Percentiles rank a stretch among this genome's conserved stretches.
Conservation (phyloP, 1,140 invertebrate species). For the Brachionus paranguensis region DNA sequence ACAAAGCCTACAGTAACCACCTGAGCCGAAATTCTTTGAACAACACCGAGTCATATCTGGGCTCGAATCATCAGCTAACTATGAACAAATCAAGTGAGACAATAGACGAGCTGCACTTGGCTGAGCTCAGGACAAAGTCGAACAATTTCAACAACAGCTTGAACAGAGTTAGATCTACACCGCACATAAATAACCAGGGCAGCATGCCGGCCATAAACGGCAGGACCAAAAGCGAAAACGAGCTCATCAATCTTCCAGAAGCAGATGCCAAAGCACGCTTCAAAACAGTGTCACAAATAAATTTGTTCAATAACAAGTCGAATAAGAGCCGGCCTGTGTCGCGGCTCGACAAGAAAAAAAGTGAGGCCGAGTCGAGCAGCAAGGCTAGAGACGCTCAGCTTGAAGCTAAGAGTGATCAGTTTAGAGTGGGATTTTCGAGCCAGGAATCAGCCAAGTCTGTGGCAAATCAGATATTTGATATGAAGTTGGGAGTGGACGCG, state of each 20-base stretch:
- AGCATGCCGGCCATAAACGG: background rate
- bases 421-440: background rate
- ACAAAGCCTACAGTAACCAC: background rate
- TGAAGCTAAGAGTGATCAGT: background rate
- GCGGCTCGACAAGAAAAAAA: background rate
- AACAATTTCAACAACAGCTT: background rate
- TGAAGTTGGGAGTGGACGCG: background rate
- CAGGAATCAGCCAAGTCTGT: background rate
- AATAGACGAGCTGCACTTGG: conserved; percentile 15
- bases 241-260: background rate
- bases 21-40: conserved; percentile 29
- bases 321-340: background rate
- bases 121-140: background rate
- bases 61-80: background rate
- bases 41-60: background rate
- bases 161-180: background rate
- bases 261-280: background rate
- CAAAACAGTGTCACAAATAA: conserved; percentile 11
- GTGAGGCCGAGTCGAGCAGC: background rate
- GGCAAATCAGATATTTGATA: background rate
- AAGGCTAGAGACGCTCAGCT: background rate
- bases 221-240: conserved; percentile 23
- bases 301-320: background rate
- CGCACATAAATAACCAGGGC: background rate
- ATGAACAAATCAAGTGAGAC: conserved; percentile 37